Percentiles rank a stretch among this genome's conserved stretches.
phyloP scores from a whole-genome alignment of 2,888 invertebrate species.

The Meteorus colon region DNA sequence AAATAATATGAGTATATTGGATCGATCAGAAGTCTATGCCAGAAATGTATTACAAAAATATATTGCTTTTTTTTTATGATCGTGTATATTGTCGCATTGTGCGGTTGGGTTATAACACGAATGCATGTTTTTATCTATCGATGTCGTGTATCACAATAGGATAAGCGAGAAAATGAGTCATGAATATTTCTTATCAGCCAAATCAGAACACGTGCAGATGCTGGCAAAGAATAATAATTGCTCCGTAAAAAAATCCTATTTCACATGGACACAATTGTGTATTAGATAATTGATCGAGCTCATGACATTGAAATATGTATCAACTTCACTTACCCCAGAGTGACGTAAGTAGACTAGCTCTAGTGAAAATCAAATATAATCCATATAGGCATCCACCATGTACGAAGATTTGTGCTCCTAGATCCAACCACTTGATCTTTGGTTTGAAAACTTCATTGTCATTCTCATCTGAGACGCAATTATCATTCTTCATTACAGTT shows the following conservation, averaged over 20 bases:
- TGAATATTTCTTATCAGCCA: background rate
- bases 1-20: background rate
- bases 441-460: constrained; percentile 74
- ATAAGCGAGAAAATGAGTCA: background rate
- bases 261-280: background rate
- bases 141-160: background rate
- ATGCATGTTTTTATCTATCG: background rate
- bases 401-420: constrained; percentile 81
- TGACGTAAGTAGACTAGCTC: constrained; percentile 79
- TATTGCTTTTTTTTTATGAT: background rate
- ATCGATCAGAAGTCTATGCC: background rate
- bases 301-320: background rate
- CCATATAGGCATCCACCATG: constrained; percentile 83
- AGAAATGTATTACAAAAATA: background rate
- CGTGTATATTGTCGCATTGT: background rate
- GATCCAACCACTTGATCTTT: constrained; percentile 83
- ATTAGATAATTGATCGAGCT: background rate
- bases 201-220: no score
- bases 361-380: constrained; percentile 78
- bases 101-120: background rate
- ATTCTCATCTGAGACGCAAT: background rate
- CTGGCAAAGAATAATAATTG: no score
- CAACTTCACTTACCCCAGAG: constrained; percentile 82
- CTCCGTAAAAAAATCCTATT: background rate
- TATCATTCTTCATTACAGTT: constrained; percentile 20